Percentiles rank a stretch among this genome's conserved stretches.
These are phyloP conservation scores for Hirtodrosophila alboralis DNA, from an alignment of 2,888 invertebrate genomes.

Conservation along the genomic window DNA sequence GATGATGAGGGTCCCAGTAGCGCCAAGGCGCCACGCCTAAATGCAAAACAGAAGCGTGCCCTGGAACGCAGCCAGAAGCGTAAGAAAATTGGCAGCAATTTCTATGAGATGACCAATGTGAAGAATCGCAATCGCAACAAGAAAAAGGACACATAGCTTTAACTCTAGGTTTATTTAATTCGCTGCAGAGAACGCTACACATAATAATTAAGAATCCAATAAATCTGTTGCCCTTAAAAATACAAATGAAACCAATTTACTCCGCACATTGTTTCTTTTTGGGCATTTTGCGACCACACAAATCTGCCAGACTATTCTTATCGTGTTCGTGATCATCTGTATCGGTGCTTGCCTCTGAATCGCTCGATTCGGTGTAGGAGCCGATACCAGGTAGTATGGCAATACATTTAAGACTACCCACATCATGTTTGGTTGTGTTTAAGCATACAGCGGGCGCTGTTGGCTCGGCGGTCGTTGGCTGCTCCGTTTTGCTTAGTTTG, in stretches of 20 bases:
- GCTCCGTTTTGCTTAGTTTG: constrained; percentile 70
- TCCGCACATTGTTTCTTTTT: constrained; percentile 67
- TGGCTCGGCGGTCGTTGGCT: constrained; percentile 2
- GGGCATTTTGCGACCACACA: constrained; percentile 77
- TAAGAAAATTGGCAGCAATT: constrained; percentile 94
- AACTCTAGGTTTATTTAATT: constrained; percentile 54
- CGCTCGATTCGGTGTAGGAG: constrained; percentile 90
- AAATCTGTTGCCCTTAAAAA: constrained; percentile 31
- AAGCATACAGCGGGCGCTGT: constrained; percentile 7
- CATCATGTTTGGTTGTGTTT: constrained; percentile 62
- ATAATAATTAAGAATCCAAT: constrained; percentile 57
- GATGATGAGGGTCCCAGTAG: constrained; percentile 62
- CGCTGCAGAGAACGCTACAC: constrained; percentile 33
- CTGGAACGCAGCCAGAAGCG: constrained; percentile 90
- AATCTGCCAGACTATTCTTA: constrained; percentile 58
- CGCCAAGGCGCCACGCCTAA: constrained; percentile 86
- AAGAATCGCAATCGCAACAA: constrained; percentile 93
- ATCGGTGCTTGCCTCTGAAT: constrained; percentile 89
- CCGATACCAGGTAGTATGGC: constrained; percentile 94
- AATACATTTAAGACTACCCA: constrained; percentile 87
- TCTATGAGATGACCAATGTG: constrained; percentile 94
- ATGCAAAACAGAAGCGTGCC: constrained; percentile 91
- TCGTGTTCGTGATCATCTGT: constrained; percentile 80
- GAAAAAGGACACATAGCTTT: constrained; percentile 84
- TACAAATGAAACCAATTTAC: constrained; percentile 29